Evolutionary conservation across 2,797 vertebrate genomes (phyloP).

Genomic region (Clarias pachynema): DNA sequence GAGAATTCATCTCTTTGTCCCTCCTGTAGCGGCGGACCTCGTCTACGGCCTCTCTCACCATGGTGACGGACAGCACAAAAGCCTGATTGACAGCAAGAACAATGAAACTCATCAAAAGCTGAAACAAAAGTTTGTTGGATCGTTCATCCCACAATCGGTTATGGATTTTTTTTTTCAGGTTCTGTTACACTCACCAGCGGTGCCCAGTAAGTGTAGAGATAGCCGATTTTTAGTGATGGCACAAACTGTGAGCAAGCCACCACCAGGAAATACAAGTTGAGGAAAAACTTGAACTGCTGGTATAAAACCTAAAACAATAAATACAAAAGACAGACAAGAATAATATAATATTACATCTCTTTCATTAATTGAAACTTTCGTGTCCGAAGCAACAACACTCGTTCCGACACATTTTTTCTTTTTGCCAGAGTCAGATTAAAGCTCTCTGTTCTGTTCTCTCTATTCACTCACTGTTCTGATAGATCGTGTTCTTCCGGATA

Average conservation of each 20-base stretch:
- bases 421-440: background rate
- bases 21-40: slow-evolving; percentile 90
- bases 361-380: background rate
- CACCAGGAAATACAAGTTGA: slow-evolving; percentile 97
- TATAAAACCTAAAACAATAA: slow-evolving; percentile 90
- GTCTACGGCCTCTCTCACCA: slow-evolving; percentile 91
- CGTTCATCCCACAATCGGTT: background rate
- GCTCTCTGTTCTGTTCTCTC: background rate
- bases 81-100: slow-evolving; percentile 74
- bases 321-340: slow-evolving; percentile 59
- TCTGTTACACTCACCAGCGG: slow-evolving; percentile 84
- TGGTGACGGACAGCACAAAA: slow-evolving; percentile 92
- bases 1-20: slow-evolving; percentile 98
- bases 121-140: background rate
- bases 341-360: background rate
- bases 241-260: slow-evolving; percentile 98
- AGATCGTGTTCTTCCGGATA: slow-evolving; percentile 16
- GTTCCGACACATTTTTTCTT: background rate
- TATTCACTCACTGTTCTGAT: background rate
- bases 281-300: slow-evolving; percentile 99
- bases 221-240: slow-evolving; percentile 93
- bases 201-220: slow-evolving; percentile 98
- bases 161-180: background rate
- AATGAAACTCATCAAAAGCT: background rate
- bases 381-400: too few species aligned